Percentiles rank a stretch among this genome's conserved stretches.
Evolutionary conservation across 2,113 vertebrate species (phyloP).

Genomic region (Alaudala cheleensis): DNA sequence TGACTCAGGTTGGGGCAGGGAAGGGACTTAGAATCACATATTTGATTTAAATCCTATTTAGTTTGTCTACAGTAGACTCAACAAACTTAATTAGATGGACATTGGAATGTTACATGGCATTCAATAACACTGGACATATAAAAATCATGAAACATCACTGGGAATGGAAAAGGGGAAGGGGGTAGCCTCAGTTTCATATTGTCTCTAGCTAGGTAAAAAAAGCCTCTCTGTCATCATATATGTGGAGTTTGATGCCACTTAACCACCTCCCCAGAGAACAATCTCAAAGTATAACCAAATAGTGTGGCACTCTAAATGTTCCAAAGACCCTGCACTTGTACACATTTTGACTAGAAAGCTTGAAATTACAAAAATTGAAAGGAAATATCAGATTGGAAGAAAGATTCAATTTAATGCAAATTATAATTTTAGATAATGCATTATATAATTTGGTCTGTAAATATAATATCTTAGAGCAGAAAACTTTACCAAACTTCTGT

Average conservation of each 20-base stretch:
- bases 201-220: background rate
- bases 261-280: background rate
- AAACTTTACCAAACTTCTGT: background rate
- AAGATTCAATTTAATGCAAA: background rate
- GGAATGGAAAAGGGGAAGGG: background rate
- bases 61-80: background rate
- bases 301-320: background rate
- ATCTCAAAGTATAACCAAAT: background rate
- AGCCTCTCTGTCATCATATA: background rate
- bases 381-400: background rate
- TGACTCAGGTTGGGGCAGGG: background rate
- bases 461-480: background rate
- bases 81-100: background rate
- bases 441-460: background rate
- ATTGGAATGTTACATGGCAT: background rate
- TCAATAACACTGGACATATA: background rate
- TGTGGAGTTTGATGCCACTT: background rate
- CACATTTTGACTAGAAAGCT: background rate
- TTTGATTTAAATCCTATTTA: background rate
- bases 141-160: background rate
- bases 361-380: background rate
- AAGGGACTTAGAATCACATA: background rate
- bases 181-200: background rate
- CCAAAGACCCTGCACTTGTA: background rate
- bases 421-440: background rate